Percentiles rank a stretch among this genome's conserved stretches.
Evolutionary conservation across 2,113 vertebrate species (phyloP).

Genomic region (Corythoichthys haematopterus): DNA sequence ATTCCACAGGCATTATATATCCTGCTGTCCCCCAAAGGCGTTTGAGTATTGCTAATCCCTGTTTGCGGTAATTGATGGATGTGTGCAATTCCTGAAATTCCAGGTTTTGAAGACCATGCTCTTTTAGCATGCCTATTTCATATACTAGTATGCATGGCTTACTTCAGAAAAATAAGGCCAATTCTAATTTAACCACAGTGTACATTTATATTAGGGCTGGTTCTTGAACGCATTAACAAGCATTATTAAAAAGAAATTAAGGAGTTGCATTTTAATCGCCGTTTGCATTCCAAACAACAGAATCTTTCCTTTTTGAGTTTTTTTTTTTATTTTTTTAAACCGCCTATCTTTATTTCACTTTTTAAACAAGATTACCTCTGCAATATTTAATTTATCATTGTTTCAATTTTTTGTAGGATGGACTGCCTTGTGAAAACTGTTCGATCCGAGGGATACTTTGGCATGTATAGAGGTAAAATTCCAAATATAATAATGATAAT

Average conservation of each 20-base stretch:
- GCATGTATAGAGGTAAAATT: conserved; percentile 84
- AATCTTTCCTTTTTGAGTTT: too few species aligned
- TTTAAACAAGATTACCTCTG: background rate
- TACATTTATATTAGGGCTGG: too few species aligned
- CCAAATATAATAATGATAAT: conserved; percentile 12
- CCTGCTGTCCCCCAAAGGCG: background rate
- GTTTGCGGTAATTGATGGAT: background rate
- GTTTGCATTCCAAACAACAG: too few species aligned
- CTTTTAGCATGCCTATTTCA: too few species aligned
- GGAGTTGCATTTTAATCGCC: too few species aligned
- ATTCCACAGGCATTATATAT: background rate
- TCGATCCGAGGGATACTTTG: conserved; percentile 80
- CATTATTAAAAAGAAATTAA: too few species aligned
- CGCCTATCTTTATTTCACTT: background rate
- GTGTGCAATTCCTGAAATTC: background rate
- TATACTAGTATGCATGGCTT: too few species aligned
- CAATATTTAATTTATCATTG: background rate
- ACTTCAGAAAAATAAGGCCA: too few species aligned
- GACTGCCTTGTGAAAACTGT: conserved; percentile 82
- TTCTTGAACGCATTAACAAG: too few species aligned
- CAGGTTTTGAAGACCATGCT: background rate
- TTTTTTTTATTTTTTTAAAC: too few species aligned
- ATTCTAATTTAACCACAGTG: too few species aligned
- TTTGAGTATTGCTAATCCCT: background rate
- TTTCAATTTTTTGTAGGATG: conserved; percentile 59